Conservation (phyloP, 1,140 invertebrate species). For the Oncopodura yosiiana region DNA sequence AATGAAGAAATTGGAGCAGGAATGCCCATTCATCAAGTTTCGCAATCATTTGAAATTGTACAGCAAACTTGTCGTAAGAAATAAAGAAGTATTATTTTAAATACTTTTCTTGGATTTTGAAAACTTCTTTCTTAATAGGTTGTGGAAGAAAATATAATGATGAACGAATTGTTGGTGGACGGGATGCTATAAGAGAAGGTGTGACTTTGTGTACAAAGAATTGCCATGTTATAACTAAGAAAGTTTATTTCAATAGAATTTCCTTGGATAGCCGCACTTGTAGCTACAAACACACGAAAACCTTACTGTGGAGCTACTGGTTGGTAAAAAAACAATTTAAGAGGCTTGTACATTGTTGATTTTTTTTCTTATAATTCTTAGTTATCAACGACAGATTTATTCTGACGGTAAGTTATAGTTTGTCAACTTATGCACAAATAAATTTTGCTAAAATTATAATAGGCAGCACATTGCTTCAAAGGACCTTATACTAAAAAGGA, state of each 20-base stretch:
- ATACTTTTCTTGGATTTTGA: constrained; percentile 5
- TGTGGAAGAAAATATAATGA: constrained; percentile 27
- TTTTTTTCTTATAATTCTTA: background rate
- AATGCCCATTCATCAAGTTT: constrained; percentile 65
- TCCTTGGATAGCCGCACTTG: constrained; percentile 31
- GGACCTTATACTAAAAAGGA: constrained; percentile 22
- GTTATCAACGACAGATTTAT: constrained; percentile 6
- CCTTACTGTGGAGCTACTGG: constrained; percentile 28
- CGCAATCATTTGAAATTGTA: background rate
- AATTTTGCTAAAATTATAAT: background rate
- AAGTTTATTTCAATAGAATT: constrained; percentile 18
- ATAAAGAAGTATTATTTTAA: background rate
- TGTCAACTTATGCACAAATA: background rate
- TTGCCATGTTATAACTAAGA: background rate
- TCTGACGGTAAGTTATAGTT: background rate
- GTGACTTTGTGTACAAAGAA: background rate
- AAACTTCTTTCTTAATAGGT: constrained; percentile 2
- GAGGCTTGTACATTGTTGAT: background rate
- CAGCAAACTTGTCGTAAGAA: constrained; percentile 6
- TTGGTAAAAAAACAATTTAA: constrained; percentile 5
- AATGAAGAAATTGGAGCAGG: constrained; percentile 50
- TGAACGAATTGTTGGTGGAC: constrained; percentile 30
- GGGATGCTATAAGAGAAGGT: constrained; percentile 18
- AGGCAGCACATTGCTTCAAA: constrained; percentile 4
- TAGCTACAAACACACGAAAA: constrained; percentile 19